Conservation (phyloP, 2,113 vertebrate species). For the Hyperopisus bebe region DNA sequence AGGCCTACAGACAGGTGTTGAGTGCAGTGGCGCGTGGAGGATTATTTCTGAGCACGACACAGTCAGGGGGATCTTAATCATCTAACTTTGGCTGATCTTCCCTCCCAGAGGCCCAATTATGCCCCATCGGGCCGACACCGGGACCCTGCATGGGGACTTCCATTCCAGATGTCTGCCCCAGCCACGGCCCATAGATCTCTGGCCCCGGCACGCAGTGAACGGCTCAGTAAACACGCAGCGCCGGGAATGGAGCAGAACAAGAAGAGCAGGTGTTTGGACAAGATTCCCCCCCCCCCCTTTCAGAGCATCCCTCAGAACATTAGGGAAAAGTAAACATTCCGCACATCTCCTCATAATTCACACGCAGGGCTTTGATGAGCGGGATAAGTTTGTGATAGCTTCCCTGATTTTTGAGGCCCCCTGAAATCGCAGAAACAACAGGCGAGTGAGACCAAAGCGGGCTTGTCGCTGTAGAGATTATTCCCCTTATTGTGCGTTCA, state of each 20-base stretch:
- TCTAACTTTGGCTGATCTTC: conserved; percentile 3
- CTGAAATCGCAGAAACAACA: neutral
- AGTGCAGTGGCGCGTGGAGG: neutral
- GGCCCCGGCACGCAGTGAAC: neutral
- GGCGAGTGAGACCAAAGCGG: neutral
- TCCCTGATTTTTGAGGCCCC: neutral
- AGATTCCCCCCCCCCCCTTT: neutral
- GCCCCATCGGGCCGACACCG: conserved; percentile 1
- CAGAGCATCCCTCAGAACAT: neutral
- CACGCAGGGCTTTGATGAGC: neutral
- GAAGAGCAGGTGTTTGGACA: conserved; percentile 30
- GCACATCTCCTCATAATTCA: neutral
- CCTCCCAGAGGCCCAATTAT: neutral
- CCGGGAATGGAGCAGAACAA: conserved; percentile 25
- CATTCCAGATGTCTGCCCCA: conserved; percentile 23
- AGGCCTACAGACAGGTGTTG: conserved; percentile 3
- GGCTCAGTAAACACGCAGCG: conserved; percentile 39
- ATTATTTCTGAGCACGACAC: conserved; percentile 17
- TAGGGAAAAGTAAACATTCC: conserved; percentile 14
- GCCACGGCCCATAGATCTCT: conserved; percentile 34
- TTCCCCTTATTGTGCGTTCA: neutral
- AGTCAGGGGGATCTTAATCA: conserved; percentile 21
- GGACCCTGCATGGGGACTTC: neutral
- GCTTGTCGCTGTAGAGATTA: neutral
- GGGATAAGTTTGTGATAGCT: neutral